Evolutionary conservation across 2,113 vertebrate genomes (phyloP), one percentile per base, ranked within the genome.

Genomic region (Casuarius casuarius): DNA sequence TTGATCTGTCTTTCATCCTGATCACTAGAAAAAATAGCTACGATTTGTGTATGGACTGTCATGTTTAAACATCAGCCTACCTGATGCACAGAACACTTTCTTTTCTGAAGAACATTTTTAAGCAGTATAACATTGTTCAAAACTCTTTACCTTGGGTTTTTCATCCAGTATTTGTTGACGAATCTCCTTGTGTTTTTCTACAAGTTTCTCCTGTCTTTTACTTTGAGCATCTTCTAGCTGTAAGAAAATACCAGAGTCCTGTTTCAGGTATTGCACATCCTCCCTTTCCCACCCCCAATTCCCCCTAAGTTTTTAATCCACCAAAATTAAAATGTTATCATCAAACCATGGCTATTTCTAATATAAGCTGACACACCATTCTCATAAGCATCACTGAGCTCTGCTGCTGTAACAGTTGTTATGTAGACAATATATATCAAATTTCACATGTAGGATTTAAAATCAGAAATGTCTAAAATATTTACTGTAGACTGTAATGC

Each of bases 151-250:
- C 99, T 99, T 99, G 68, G 99, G 99, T 87, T 99, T 99, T 95
- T 99, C 99, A 63, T 99, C 99, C 97, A 99, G 94, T 93, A 99
- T 99, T 95, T 99, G 99, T 94, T 99, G 99, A n/a, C 98, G 98
- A n/a, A 99, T 98, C 84, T 99, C 99, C 96, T 99, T 99, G 92
- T 99, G 99, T 96, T 99, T 99, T 93, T 99, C 99, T 65, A 98
- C 95, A 8, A 99, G 98, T 84, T 98, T 99, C 97, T 99, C 99
- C 78, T 99, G 99, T 42, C 99, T 98, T 98, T 99, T 99, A 95
- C 97, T 98, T 95, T 99, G 99, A 67, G 99, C 99, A 29, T 99
- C 99, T 97, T 99, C 99, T 98, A 99, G 95, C 99, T 99, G 48
- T 10, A 96, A 96, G 62, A 87, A 94, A 97, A 89, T 4, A 88